Evolutionary conservation across 2,888 invertebrate species (phyloP).

Genomic region (Salticus scenicus): DNA sequence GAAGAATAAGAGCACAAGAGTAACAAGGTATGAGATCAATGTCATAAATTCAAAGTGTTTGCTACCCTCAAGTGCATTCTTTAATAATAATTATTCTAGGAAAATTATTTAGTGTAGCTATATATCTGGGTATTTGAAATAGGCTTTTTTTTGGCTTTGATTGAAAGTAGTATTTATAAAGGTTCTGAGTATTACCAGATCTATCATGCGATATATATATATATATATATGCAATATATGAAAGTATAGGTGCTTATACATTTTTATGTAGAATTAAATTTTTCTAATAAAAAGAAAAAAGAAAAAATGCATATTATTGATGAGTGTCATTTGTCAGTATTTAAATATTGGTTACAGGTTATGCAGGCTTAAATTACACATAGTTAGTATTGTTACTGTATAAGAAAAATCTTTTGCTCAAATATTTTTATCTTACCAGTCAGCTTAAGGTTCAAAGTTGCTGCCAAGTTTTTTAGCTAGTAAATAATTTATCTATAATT

Average conservation of each 20-base stretch:
- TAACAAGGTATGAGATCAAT: background rate
- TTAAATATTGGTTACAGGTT: background rate
- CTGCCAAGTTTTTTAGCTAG: background rate
- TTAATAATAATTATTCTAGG: background rate
- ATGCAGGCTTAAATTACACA: background rate
- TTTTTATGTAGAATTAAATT: slow-evolving; percentile 39
- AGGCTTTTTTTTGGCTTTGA: background rate
- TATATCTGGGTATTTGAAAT: background rate
- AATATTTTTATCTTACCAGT: background rate
- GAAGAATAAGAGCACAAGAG: too few relatives aligned
- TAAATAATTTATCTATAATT: too few relatives aligned
- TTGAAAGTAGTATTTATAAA: background rate
- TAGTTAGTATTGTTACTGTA: background rate
- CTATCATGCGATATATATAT: background rate
- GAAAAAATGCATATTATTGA: background rate
- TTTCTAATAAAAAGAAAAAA: too few relatives aligned
- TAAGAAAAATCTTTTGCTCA: slow-evolving; percentile 15
- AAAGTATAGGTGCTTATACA: slow-evolving; percentile 41
- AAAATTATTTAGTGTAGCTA: slow-evolving; percentile 1
- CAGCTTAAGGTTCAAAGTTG: background rate
- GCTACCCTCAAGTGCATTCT: slow-evolving; percentile 15
- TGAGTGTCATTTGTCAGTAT: background rate
- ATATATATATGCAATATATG: background rate
- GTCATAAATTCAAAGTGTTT: slow-evolving; percentile 8
- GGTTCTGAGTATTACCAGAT: background rate